Base-by-base conservation (phyloP, 2,113 vertebrate species). In the Alectura lathami region DNA sequence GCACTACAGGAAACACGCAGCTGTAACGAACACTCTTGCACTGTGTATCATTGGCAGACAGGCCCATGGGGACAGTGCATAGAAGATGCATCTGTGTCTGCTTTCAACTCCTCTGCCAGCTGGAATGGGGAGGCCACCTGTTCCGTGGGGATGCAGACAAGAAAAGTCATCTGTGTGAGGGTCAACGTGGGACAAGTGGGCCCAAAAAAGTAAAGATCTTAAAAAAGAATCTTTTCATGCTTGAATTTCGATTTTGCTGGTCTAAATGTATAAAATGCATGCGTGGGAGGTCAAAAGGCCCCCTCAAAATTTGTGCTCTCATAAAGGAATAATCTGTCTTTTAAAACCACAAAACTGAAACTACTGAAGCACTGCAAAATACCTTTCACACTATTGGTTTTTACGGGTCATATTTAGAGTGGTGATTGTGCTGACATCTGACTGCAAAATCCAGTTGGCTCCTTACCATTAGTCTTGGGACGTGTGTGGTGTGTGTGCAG, bases 141-240 rank as follows among this genome's bases (percentile, higher is more conserved):
- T 95, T 98, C 99, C 0, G 97, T 97, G 47, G 99, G 99, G 66
- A 98, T 99, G 98, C 99, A 99, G 97, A 99, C 99, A 13, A 99
- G 99, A 42, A 99, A 99, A 93, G 99, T 99, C 97, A 99, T 99
- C 97, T 99, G 99, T 56, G 98, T 99, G 48, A 98, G 99, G 70
- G 99, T 99, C 98, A 99, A 99, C 53, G 98, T 99, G 93, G 99
- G 99, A 96, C 99, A 99, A 98, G 99, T 99, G 69, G 99, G 99
- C 57, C 99, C 99, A 12, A 99, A 99, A 97, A 99, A 99, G 99
- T 99, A 99, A 98, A 89, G 30, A 36, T 53, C 57, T 83, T 78
- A 27, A 67, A 57, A 78, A 59, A 27, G 38, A 11, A 32, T 13
- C 14, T 24, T 50, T 62, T 74, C 5, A 5, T 50, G 5, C 27